Percentiles rank a stretch among this genome's conserved stretches.
These are phyloP conservation scores for Aviceda subcristata DNA, from an alignment of 2,113 vertebrate species.

Conservation along the genomic window DNA sequence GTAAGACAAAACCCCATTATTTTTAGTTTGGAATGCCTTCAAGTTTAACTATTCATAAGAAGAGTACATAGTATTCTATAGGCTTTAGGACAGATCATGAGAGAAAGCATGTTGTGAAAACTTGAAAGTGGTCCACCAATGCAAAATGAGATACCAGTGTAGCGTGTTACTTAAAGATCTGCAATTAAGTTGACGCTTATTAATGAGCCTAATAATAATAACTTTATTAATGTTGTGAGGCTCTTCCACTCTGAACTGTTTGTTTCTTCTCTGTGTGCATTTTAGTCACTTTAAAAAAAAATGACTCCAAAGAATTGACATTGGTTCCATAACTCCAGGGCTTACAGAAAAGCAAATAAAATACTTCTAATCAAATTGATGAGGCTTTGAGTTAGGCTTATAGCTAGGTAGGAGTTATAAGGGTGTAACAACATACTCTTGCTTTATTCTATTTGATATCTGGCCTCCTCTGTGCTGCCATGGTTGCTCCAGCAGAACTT, in stretches of 20 bases:
- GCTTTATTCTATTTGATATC: neutral
- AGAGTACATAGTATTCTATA: neutral
- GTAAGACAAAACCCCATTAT: neutral
- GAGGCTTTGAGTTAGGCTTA: neutral
- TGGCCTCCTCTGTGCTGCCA: neutral
- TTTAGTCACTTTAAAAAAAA: neutral
- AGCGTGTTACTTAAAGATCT: neutral
- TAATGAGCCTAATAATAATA: neutral
- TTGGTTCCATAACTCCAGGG: neutral
- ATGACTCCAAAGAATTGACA: neutral
- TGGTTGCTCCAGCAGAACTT: neutral
- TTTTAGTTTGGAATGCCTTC: neutral
- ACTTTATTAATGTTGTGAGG: neutral
- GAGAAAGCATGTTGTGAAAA: neutral
- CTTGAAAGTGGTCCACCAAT: neutral
- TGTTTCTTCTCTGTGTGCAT: neutral
- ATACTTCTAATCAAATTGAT: neutral
- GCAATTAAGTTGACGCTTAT: neutral
- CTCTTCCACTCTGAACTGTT: neutral
- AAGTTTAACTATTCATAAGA: neutral
- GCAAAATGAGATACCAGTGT: neutral
- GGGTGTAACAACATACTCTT: neutral
- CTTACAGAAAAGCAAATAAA: neutral
- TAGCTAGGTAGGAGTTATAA: neutral
- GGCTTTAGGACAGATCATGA: neutral